Conservation (phyloP, 2,113 vertebrate species). For the Xenopus borealis region DNA sequence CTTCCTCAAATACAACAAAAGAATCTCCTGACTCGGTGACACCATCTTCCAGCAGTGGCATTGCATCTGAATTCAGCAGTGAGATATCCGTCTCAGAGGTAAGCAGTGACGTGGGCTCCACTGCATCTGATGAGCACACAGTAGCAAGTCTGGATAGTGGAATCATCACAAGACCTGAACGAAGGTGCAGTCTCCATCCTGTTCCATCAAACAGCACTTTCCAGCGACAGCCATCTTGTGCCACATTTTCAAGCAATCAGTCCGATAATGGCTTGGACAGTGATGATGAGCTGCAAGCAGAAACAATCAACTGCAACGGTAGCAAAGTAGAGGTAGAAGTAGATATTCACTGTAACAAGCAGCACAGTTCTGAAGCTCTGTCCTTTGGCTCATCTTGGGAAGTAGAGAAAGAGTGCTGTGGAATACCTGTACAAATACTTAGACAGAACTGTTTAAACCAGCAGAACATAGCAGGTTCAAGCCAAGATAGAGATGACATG, state of each 20-base stretch:
- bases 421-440: slow-evolving; percentile 63
- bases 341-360: slow-evolving; percentile 90
- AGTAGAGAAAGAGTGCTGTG: slow-evolving; percentile 62
- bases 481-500: slow-evolving; percentile 79
- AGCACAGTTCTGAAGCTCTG: slow-evolving; percentile 56
- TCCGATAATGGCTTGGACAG: slow-evolving; percentile 94
- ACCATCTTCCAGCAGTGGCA: slow-evolving; percentile 83
- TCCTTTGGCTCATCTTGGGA: slow-evolving; percentile 44
- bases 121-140: slow-evolving; percentile 86
- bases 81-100: slow-evolving; percentile 91
- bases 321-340: slow-evolving; percentile 95
- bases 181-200: slow-evolving; percentile 88
- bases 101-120: slow-evolving; percentile 94
- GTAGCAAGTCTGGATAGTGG: slow-evolving; percentile 63
- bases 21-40: slow-evolving; percentile 68
- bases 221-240: slow-evolving; percentile 87
- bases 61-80: slow-evolving; percentile 87
- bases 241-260: slow-evolving; percentile 90
- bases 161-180: slow-evolving; percentile 70
- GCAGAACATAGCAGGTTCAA: slow-evolving; percentile 67
- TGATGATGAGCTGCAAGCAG: slow-evolving; percentile 86
- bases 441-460: slow-evolving; percentile 86
- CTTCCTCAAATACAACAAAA: slow-evolving; percentile 57
- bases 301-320: slow-evolving; percentile 89
- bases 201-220: slow-evolving; percentile 70